phyloP scores from a whole-genome alignment of 1,140 invertebrate genomes.

The Eulimnadia texana region DNA sequence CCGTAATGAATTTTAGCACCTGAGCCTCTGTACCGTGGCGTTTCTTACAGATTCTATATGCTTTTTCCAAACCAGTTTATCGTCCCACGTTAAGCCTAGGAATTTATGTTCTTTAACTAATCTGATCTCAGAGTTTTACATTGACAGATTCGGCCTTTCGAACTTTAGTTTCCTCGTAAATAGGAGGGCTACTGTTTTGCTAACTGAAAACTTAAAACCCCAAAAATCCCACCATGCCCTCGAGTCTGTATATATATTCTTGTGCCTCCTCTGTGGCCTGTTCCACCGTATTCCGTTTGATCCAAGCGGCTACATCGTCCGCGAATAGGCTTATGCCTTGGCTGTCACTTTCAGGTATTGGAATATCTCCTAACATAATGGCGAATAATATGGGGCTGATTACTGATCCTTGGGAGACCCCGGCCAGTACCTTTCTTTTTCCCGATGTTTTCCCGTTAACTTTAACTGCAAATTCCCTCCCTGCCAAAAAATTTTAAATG shows the following conservation, averaged over 20 bases:
- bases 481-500: conserved; percentile 9
- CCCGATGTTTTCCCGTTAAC: not conserved
- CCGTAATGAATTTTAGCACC: not conserved
- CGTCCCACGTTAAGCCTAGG: not conserved
- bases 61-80: not conserved
- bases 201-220: not conserved
- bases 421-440: not conserved
- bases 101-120: not conserved
- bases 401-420: not conserved
- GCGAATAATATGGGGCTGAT: not conserved
- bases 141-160: not conserved
- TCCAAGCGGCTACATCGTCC: not conserved
- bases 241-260: not conserved
- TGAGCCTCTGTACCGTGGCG: not conserved
- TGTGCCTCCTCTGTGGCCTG: not conserved
- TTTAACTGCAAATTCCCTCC: not conserved
- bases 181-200: not conserved
- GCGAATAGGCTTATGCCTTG: not conserved
- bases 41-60: not conserved
- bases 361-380: not conserved
- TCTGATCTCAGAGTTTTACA: not conserved
- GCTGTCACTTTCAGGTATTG: not conserved
- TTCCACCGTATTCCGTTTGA: not conserved
- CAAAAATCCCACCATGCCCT: not conserved
- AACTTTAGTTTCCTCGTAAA: not conserved